A percentile compares a stretch with the other conserved stretches of the same genome.
Conservation (phyloP, 2,113 vertebrate species). For the Ardeotis arabs region DNA sequence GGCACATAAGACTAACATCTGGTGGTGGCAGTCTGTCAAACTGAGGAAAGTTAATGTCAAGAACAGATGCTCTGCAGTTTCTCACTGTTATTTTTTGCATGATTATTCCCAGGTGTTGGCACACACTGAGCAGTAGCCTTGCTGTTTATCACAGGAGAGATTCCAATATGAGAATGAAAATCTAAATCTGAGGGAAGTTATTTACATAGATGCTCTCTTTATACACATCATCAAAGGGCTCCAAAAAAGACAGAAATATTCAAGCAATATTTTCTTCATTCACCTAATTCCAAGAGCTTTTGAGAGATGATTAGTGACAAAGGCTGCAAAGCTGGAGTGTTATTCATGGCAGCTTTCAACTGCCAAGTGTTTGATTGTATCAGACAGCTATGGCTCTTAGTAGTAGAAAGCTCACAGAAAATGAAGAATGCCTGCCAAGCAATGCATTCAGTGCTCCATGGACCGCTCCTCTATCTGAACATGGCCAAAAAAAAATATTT, state of each 20-base stretch:
- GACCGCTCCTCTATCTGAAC: background rate
- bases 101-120: slow-evolving; percentile 82
- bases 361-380: background rate
- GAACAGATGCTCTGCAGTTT: slow-evolving; percentile 77
- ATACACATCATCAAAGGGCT: slow-evolving; percentile 40
- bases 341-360: slow-evolving; percentile 14
- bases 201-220: slow-evolving; percentile 69
- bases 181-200: slow-evolving; percentile 45
- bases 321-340: slow-evolving; percentile 24
- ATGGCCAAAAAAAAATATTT: background rate
- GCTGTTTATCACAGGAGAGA: slow-evolving; percentile 74
- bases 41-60: slow-evolving; percentile 79
- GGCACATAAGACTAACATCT: slow-evolving; percentile 79
- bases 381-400: background rate
- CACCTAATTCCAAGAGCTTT: slow-evolving; percentile 68
- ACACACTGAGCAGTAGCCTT: slow-evolving; percentile 72
- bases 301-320: slow-evolving; percentile 37
- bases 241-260: slow-evolving; percentile 19
- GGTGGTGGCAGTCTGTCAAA: slow-evolving; percentile 79
- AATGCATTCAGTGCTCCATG: background rate
- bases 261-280: slow-evolving; percentile 58
- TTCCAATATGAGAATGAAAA: slow-evolving; percentile 2
- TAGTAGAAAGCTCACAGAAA: slow-evolving; percentile 13
- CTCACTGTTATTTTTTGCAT: slow-evolving; percentile 80
- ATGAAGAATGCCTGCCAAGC: background rate